Conservation (phyloP, 2,888 invertebrate species). For the Thereva unica region DNA sequence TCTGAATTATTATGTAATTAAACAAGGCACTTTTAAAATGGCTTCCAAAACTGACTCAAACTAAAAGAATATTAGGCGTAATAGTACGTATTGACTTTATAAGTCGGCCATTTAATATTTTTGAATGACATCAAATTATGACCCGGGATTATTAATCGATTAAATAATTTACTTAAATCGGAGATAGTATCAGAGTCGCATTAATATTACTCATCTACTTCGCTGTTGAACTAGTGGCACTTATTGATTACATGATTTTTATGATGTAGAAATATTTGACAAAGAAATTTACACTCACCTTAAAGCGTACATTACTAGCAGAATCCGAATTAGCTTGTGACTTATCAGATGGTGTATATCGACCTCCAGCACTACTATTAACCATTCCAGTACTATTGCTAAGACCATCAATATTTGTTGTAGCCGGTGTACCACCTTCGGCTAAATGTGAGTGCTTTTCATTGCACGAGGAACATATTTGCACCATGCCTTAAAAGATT, state of each 20-base stretch:
- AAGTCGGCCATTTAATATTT: too few relatives aligned
- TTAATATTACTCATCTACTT: neutral
- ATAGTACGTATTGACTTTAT: too few relatives aligned
- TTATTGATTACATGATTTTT: neutral
- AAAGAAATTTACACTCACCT: conserved; percentile 48
- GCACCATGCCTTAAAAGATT: conserved; percentile 68
- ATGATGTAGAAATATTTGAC: conserved; percentile 15
- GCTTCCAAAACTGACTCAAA: too few relatives aligned
- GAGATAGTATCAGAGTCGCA: too few relatives aligned
- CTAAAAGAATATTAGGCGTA: too few relatives aligned
- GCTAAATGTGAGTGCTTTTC: conserved; percentile 66
- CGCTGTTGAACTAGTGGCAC: neutral
- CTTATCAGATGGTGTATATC: conserved; percentile 56
- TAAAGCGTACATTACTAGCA: conserved; percentile 56
- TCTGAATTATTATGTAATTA: too few relatives aligned
- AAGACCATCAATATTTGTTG: conserved; percentile 44
- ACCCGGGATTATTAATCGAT: too few relatives aligned
- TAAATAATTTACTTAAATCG: too few relatives aligned
- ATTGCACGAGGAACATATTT: conserved; percentile 86
- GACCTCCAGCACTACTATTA: conserved; percentile 46
- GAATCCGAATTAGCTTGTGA: conserved; percentile 56
- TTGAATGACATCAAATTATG: too few relatives aligned
- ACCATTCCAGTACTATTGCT: conserved; percentile 43
- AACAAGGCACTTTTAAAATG: too few relatives aligned
- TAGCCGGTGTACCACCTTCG: conserved; percentile 54